Evolutionary conservation across 2,888 invertebrate species (phyloP), one percentile per base, ranked within the genome.

Genomic region (Stegana nigrithorax): DNA sequence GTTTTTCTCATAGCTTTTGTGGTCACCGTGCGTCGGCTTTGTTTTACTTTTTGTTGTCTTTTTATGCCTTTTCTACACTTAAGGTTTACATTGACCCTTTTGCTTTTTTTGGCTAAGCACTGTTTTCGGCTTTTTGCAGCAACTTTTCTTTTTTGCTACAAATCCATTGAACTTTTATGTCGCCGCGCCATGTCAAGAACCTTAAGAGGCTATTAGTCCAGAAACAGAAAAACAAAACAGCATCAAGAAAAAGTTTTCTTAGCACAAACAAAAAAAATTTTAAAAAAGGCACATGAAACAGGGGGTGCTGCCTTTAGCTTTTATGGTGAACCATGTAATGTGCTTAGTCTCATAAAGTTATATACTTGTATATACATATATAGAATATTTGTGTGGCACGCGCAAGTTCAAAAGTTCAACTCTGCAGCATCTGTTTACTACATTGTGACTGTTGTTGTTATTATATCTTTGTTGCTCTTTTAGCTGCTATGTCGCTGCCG

Each of bases 341-440:
- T n/a, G n/a, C n/a, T n/a, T n/a, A n/a, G n/a, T n/a, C n/a, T n/a
- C n/a, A n/a, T n/a, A n/a, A n/a, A n/a, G n/a, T n/a, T n/a, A n/a
- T n/a, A n/a, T n/a, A n/a, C n/a, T n/a, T n/a, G n/a, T n/a, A n/a
- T n/a, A n/a, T n/a, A n/a, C n/a, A n/a, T n/a, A n/a, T n/a, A n/a
- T n/a, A n/a, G n/a, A n/a, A n/a, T n/a, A n/a, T n/a, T n/a, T n/a
- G n/a, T n/a, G 14, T 39, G 39, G 39, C 17, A n/a, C 17, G 39
- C 39, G 12, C 70, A 72, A 77, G 78, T 75, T 75, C 73, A 77
- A 70, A 66, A 73, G 80, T 79, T 75, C 80, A 76, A 45, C 68
- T 64, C 8, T 53, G 59, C 71, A 74, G 68, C 75, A 73, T 69
- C 78, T 74, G 68, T 55, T 51, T 51, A 27, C 66, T 63, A 55